Base-by-base conservation (phyloP, 2,888 invertebrate species). In the Thecocarcelia acutangulata region DNA sequence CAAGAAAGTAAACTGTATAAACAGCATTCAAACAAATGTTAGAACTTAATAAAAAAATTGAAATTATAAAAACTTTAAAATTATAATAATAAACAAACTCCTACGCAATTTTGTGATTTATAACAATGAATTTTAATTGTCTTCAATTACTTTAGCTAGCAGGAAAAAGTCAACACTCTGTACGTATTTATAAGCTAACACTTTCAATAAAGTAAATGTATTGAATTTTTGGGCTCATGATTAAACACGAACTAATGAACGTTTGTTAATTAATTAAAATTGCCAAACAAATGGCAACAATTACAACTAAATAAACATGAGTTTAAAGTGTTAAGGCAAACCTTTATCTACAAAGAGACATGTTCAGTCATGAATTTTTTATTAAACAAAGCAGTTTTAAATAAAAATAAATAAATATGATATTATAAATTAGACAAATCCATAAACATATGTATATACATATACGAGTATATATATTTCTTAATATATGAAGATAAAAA, bases 81-180 rank as follows among this genome's bases (percentile, higher is more conserved):
- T 5, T 44, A 37, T 59, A 69, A 69, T 28, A 81, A 82, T 63
- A 74, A 78, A 52, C 48, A 63, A 82, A 82, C 78, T 66, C 82
- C 82, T 72, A 82, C 82, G 66, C 74, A 61, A 70, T 48, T 54
- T 12, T 21, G 70, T 42, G 2, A 4, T 2, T 33, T 12, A 28
- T 24, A 64, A 77, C 64, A 74, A 82, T 82, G 70, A 78, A 82
- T 78, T 82, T 70, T 56, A 82, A 68, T 82, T 82, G 54, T 42
- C 19, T 42, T 40, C 82, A 78, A 75, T 78, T 82, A n/a, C n/a
- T 70, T 50, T 54, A 1, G 12, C 15, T 15, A 42, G 24, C 28
- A 17, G 17, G 21, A 6, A 4, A 12, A 19, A 28, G 52, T 17
- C 8, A 11, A 21, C 19, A n/a, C 3, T 33, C n/a, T 17, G 0